Percentiles rank a stretch among this genome's conserved stretches.
phyloP scores from a whole-genome alignment of 2,113 vertebrate genomes.

The Trichechus manatus region DNA sequence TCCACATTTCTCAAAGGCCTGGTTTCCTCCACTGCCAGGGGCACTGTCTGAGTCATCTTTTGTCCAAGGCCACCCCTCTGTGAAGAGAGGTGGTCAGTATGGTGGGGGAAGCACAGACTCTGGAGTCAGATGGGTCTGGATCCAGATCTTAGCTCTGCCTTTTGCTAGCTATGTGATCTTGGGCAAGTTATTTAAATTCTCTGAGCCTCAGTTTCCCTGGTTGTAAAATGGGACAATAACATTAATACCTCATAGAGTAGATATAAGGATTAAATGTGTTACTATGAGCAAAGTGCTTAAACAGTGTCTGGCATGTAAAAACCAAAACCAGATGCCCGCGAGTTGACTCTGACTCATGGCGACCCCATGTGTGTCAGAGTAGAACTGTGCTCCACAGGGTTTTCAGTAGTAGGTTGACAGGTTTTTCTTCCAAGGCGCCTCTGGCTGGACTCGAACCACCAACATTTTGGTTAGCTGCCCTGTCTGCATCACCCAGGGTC shows the following conservation, averaged over 20 bases:
- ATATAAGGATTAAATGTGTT: not conserved
- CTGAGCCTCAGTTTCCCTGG: not conserved
- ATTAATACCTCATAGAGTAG: not conserved
- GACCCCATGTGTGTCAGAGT: not conserved
- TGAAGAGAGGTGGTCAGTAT: not conserved
- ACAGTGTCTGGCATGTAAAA: not conserved
- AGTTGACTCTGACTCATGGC: not conserved
- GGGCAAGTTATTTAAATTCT: not conserved
- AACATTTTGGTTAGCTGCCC: not conserved
- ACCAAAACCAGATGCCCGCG: not conserved
- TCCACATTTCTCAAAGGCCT: not conserved
- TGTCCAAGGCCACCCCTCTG: not conserved
- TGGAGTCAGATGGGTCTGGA: rapidly evolving
- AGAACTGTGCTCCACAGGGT: not conserved
- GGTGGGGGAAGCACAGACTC: not conserved
- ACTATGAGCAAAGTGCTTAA: not conserved
- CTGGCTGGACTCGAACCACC: not conserved
- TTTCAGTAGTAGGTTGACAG: not conserved
- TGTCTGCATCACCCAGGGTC: not conserved
- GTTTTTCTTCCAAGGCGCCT: not conserved
- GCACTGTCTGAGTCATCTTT: not conserved
- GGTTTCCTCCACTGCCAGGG: not conserved
- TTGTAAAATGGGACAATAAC: not conserved
- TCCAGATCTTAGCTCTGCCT: not conserved
- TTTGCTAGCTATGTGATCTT: not conserved